phyloP scores from a whole-genome alignment of 2,113 vertebrate species.

The Thalassoma bifasciatum region DNA sequence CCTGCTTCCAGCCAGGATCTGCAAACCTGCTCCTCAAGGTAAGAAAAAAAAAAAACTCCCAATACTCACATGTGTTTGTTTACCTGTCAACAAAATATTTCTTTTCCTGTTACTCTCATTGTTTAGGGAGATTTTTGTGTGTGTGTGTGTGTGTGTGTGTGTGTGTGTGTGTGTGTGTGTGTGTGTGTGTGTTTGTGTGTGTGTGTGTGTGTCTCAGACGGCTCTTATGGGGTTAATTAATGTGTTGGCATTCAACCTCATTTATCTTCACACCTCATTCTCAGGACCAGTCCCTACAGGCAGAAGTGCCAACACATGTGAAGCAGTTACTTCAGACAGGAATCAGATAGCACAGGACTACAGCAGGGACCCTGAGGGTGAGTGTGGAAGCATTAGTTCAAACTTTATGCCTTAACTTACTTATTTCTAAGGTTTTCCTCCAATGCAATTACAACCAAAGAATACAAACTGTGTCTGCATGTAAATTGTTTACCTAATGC shows the following conservation, averaged over 20 bases:
- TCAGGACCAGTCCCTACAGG: slow-evolving; percentile 51
- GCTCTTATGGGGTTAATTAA: not conserved
- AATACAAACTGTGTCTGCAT: not conserved
- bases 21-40: slow-evolving; percentile 58
- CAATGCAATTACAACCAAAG: not conserved
- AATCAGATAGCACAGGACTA: not conserved
- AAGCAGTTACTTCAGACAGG: not conserved
- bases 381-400: not conserved
- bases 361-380: not conserved
- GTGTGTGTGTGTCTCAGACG: not conserved
- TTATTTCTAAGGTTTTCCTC: not conserved
- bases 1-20: slow-evolving; percentile 5
- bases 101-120: not conserved
- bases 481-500: not conserved
- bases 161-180: not conserved
- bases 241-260: not conserved
- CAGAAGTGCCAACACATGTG: slow-evolving; percentile 1
- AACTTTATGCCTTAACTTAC: not conserved
- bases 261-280: not conserved
- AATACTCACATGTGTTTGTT: not conserved
- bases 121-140: not conserved
- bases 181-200: not conserved
- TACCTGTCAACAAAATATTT: not conserved
- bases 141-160: not conserved
- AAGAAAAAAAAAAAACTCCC: slow-evolving; percentile 46